Percentiles rank a stretch among this genome's conserved stretches.
phyloP scores from a whole-genome alignment of 2,113 vertebrate species.

The Hippolais icterina region DNA sequence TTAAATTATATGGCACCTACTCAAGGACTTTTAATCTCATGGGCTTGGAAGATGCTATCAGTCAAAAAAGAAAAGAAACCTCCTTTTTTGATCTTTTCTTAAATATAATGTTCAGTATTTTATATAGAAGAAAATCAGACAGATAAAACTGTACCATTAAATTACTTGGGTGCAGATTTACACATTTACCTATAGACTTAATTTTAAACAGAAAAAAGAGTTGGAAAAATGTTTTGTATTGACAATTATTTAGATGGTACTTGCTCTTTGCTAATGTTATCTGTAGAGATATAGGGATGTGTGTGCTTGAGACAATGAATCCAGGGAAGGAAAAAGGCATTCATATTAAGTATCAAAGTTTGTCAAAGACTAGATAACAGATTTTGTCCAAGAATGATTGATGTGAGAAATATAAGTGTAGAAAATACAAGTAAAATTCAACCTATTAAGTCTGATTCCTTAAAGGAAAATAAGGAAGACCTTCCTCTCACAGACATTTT shows the following conservation, averaged over 20 bases:
- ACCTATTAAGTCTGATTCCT: conserved; percentile 19
- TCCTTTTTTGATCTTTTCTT: not conserved
- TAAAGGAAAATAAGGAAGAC: conserved; percentile 41
- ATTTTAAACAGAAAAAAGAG: not conserved
- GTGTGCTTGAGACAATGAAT: not conserved
- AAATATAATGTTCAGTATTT: not conserved
- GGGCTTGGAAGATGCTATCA: not conserved
- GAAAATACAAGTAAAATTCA: not conserved
- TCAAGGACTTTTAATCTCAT: not conserved
- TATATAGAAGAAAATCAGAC: not conserved
- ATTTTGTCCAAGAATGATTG: not conserved
- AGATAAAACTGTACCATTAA: not conserved
- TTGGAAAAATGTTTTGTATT: not conserved
- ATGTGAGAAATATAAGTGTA: not conserved
- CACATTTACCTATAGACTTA: not conserved
- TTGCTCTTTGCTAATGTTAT: not conserved
- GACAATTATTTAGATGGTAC: not conserved
- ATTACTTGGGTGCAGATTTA: not conserved
- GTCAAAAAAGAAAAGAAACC: not conserved
- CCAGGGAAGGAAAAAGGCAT: not conserved
- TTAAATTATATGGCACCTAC: not conserved
- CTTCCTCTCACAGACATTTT: conserved; percentile 23
- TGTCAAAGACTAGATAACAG: not conserved
- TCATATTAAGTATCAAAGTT: not conserved
- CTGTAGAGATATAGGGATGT: not conserved